Percentiles rank a stretch among this genome's conserved stretches.
Evolutionary conservation across 2,888 invertebrate species (phyloP).

Genomic region (Rapana venosa): DNA sequence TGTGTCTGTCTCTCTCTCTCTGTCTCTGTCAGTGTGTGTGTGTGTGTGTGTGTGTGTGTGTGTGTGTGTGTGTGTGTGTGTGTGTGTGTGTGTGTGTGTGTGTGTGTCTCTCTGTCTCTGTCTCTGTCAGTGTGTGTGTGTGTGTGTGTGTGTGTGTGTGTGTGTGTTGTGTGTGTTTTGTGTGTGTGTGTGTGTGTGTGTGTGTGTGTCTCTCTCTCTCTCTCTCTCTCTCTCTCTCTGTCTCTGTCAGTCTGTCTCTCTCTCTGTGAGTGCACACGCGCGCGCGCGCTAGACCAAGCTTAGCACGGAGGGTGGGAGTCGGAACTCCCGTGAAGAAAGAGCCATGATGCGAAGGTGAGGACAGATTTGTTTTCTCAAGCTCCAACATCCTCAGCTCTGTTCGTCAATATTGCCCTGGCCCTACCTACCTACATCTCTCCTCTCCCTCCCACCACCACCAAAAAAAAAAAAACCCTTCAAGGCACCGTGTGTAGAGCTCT

Average conservation of each 20-base stretch:
- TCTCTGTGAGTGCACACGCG: not conserved
- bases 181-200: no score
- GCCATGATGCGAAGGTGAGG: slow-evolving; percentile 1
- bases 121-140: no score
- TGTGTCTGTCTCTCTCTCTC: no score
- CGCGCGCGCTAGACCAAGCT: no score
- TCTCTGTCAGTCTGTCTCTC: not conserved
- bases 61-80: no score
- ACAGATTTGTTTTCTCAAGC: slow-evolving; percentile 31
- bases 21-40: no score
- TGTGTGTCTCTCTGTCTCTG: no score
- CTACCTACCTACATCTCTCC: not conserved
- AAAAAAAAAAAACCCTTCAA: slow-evolving; percentile 14
- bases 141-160: no score
- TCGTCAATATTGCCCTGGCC: slow-evolving; percentile 35
- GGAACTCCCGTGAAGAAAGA: not conserved
- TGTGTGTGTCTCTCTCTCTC: not conserved
- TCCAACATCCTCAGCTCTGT: slow-evolving; percentile 26
- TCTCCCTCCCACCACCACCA: no score
- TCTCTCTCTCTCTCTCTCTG: slow-evolving; percentile 10
- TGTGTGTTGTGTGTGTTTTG: no score
- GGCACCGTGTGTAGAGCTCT: not conserved
- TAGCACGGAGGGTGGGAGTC: not conserved
- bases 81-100: no score
- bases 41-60: no score